Evolutionary conservation across 1,140 invertebrate species (phyloP).

Genomic region (Aphaenogaster rudis): DNA sequence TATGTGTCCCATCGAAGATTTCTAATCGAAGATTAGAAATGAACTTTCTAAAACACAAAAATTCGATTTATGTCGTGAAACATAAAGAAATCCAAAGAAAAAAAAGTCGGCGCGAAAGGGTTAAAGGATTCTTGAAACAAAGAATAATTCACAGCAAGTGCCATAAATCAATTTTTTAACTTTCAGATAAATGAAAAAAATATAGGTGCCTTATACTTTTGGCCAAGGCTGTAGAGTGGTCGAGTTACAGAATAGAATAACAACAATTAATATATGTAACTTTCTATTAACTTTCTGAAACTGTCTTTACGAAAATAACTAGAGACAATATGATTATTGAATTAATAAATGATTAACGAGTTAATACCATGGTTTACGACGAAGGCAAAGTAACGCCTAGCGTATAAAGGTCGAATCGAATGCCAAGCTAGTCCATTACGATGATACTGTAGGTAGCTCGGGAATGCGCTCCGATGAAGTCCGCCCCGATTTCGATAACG

Average conservation of each 20-base stretch:
- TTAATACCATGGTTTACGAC: neutral
- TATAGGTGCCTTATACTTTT: too few species aligned
- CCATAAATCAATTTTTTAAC: too few species aligned
- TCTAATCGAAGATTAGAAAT: too few species aligned
- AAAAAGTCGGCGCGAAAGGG: too few species aligned
- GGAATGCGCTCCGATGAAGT: conserved; percentile 31
- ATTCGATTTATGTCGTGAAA: too few species aligned
- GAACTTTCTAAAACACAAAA: too few species aligned
- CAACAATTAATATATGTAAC: neutral
- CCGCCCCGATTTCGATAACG: conserved; percentile 36
- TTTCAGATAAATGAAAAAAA: too few species aligned
- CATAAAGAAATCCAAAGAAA: too few species aligned
- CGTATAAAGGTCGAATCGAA: conserved; percentile 20
- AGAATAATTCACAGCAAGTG: too few species aligned
- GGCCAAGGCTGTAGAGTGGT: too few species aligned
- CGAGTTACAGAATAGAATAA: neutral
- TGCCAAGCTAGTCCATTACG: neutral
- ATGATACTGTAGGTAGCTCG: neutral
- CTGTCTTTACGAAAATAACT: neutral
- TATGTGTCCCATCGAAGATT: too few species aligned
- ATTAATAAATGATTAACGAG: neutral
- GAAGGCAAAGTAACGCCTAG: neutral
- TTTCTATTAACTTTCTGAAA: neutral
- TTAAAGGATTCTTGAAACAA: too few species aligned
- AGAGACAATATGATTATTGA: neutral